Evolutionary conservation across 2,113 vertebrate genomes (phyloP).

Genomic region (Tylochromis polylepis): DNA sequence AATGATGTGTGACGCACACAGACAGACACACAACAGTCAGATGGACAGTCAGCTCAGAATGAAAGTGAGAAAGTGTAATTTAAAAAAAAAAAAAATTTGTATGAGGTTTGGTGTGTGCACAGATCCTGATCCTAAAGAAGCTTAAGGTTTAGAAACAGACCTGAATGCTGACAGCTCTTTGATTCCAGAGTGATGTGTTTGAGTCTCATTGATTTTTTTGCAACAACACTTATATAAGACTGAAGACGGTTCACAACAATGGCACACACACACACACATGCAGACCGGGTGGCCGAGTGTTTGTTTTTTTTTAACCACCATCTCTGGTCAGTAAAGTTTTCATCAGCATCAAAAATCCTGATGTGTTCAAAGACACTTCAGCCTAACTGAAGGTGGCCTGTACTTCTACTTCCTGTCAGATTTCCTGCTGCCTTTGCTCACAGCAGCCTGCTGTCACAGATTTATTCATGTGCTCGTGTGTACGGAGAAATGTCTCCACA

Average conservation of each 20-base stretch:
- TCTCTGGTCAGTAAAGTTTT: neutral
- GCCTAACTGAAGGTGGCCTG: neutral
- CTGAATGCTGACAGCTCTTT: neutral
- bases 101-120: neutral
- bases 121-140: neutral
- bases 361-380: neutral
- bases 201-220: neutral
- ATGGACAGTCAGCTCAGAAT: neutral
- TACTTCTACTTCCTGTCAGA: neutral
- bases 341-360: neutral
- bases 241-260: slow-evolving; percentile 4
- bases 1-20: neutral
- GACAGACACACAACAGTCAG: neutral
- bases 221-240: slow-evolving; percentile 21
- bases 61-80: neutral
- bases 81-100: too few relatives aligned
- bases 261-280: neutral
- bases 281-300: neutral
- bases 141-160: neutral
- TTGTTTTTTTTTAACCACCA: neutral
- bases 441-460: neutral
- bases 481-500: neutral
- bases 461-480: neutral
- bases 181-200: neutral
- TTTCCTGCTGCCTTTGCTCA: neutral